Percentiles rank a stretch among this genome's conserved stretches.
Evolutionary conservation across 2,113 vertebrate species (phyloP).

Genomic region (Leptodactylus fuscus): DNA sequence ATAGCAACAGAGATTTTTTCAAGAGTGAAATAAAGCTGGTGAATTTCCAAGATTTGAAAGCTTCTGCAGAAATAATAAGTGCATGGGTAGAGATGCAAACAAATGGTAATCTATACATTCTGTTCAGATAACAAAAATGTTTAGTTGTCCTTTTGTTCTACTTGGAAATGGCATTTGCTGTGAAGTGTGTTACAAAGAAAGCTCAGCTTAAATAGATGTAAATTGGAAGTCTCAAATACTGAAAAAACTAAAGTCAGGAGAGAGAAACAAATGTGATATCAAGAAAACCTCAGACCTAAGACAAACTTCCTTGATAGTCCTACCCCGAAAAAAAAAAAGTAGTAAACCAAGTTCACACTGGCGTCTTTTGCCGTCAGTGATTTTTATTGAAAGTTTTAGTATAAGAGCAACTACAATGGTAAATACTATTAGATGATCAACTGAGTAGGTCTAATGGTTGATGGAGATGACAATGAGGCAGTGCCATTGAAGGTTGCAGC

Average conservation of each 20-base stretch:
- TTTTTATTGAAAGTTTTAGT: no score
- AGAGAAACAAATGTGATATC: no score
- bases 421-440: no score
- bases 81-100: slow-evolving; percentile 82
- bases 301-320: not conserved
- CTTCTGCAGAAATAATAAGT: slow-evolving; percentile 75
- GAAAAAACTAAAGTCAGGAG: not conserved
- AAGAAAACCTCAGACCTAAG: not conserved
- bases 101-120: slow-evolving; percentile 74
- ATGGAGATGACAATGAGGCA: no score
- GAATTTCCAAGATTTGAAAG: slow-evolving; percentile 77
- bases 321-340: no score
- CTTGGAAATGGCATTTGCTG: not conserved
- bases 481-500: no score
- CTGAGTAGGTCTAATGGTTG: no score
- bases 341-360: no score
- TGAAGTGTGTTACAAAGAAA: not conserved
- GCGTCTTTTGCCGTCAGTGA: no score
- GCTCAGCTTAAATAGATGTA: not conserved
- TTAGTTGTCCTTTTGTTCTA: slow-evolving; percentile 28
- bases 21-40: slow-evolving; percentile 75
- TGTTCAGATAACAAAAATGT: slow-evolving; percentile 20
- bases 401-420: no score
- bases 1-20: slow-evolving; percentile 78
- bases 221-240: not conserved